Conservation (phyloP, 1,140 invertebrate species). For the Bombus affinis region DNA sequence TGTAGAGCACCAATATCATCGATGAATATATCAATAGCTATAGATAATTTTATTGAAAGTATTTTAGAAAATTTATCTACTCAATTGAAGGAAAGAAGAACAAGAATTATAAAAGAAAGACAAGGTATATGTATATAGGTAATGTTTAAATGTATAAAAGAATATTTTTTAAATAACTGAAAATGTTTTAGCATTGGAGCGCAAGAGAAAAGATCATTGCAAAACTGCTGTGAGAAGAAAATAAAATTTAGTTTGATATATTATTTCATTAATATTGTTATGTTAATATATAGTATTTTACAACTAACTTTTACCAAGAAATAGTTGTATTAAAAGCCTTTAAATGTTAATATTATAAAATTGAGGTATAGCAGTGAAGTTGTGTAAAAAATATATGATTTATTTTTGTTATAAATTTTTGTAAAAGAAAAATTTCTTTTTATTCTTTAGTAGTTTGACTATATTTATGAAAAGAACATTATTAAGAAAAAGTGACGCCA, state of each 20-base stretch:
- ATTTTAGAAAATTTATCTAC: conserved; percentile 85
- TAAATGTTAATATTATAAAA: not conserved
- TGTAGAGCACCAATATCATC: conserved; percentile 84
- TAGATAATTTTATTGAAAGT: conserved; percentile 86
- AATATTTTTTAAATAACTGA: not conserved
- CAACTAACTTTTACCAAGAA: not conserved
- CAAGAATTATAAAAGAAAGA: conserved; percentile 82
- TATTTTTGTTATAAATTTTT: conserved; percentile 21
- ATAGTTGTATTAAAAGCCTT: not conserved
- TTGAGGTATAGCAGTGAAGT: not conserved
- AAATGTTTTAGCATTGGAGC: conserved; percentile 35
- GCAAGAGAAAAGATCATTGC: not conserved
- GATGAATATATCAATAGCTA: conserved; percentile 83
- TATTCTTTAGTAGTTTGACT: not conserved
- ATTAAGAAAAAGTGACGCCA: not conserved
- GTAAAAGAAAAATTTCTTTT: not conserved
- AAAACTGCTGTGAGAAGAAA: not conserved
- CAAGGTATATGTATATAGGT: conserved; percentile 75
- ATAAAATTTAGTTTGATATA: not conserved
- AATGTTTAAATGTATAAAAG: not conserved
- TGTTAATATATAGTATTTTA: not conserved
- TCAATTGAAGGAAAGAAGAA: conserved; percentile 81
- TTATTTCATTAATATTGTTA: not conserved
- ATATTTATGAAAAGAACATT: not conserved
- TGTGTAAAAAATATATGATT: conserved; percentile 12